Base-by-base conservation (phyloP, 2,888 invertebrate genomes). In the Unio delphinus region DNA sequence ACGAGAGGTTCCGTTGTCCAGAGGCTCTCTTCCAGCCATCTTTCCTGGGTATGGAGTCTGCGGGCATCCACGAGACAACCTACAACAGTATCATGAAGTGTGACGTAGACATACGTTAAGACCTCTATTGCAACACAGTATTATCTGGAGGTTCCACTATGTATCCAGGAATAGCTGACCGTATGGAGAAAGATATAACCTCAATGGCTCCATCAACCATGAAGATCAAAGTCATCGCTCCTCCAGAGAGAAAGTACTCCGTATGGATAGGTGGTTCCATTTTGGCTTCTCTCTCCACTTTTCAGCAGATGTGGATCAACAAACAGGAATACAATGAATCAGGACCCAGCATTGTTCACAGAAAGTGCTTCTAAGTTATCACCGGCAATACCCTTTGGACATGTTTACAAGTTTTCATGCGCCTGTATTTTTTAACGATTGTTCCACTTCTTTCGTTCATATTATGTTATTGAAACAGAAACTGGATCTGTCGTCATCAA, bases 171-270 rank as follows among this genome's bases (percentile, higher is more conserved):
- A 97, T 97, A 91, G 97, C 97, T 84, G 97, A 97, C 92, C 93
- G 97, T 86, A 97, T 98, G 97, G 97, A 97, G 92, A 97, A 97
- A 92, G 97, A 97, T 92, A 96, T 97, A 92, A 96, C 96, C 76
- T 94, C 96, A 68, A 92, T 97, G 81, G 92, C 92, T 59, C 92
- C 93, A 64, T 89, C 90, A 81, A 93, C 93, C 68, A 93, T 93
- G 92, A 93, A 93, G 90, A 93, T 93, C 89, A 88, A 88, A 76
- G 86, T 89, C 72, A 89, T 88, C 74, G 86, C 88, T 73, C 87
- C 87, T 58, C 87, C 86, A 70, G 86, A 87, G 79, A 74, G 87
- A 55, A 87, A 86, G 73, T 87, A 87, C 80, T 86, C 85, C 57
- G 86, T 86, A 58, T 87, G 87, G 87, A 87, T 87, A 60, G 87